Conservation (phyloP, 2,113 vertebrate species). For the Tyrannus savana region DNA sequence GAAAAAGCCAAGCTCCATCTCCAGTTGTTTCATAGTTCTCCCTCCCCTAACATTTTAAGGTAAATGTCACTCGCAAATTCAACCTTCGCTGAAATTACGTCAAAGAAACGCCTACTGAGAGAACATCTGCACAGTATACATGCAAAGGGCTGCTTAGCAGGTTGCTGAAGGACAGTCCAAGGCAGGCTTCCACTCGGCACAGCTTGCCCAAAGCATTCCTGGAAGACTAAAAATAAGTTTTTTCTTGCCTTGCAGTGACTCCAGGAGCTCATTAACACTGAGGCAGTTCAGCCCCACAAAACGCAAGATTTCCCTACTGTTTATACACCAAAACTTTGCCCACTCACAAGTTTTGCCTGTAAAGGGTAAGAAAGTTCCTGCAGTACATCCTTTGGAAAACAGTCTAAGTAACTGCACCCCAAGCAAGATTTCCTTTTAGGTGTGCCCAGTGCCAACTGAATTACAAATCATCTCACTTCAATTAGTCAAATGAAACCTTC, state of each 20-base stretch:
- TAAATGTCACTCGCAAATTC: background rate
- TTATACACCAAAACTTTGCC: background rate
- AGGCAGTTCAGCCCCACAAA: background rate
- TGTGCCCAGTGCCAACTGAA: background rate
- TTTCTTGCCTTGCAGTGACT: accelerated
- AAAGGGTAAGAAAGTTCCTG: background rate
- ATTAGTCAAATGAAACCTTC: background rate
- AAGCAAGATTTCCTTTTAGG: background rate
- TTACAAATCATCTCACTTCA: background rate
- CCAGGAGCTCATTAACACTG: background rate
- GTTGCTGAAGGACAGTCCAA: background rate
- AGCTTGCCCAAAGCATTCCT: background rate
- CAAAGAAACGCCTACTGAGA: background rate
- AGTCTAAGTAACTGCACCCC: background rate
- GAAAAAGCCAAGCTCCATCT: background rate
- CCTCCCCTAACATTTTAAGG: background rate
- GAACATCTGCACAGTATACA: accelerated
- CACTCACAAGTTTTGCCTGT: background rate
- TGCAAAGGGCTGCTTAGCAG: background rate
- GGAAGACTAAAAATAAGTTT: background rate
- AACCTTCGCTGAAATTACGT: background rate
- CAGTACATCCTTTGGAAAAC: background rate
- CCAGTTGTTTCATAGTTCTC: background rate
- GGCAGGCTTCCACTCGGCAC: background rate
- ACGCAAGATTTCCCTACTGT: background rate